Evolutionary conservation across 1,140 invertebrate genomes (phyloP).

Genomic region (Aethina tumida): DNA sequence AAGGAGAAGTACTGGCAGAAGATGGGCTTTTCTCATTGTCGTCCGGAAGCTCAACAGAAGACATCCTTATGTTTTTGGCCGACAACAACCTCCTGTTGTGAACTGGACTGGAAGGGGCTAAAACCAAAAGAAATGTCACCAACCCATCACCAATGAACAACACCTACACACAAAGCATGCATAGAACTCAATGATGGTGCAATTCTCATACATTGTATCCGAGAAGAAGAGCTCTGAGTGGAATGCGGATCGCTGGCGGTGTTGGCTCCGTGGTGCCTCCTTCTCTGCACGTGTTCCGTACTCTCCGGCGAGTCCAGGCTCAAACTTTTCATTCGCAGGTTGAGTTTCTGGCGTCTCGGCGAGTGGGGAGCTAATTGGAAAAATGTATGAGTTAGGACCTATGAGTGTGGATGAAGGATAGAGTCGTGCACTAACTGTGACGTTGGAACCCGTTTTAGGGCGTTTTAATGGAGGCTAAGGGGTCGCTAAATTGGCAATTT

Average conservation of each 20-base stretch:
- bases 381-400: not conserved
- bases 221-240: constrained; percentile 39
- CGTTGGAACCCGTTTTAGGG: no score
- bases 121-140: constrained; percentile 7
- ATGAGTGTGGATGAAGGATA: no score
- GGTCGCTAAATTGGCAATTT: no score
- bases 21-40: constrained; percentile 86
- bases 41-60: constrained; percentile 83
- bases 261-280: constrained; percentile 48
- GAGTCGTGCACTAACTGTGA: no score
- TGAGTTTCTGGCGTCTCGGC: constrained; percentile 88
- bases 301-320: constrained; percentile 93
- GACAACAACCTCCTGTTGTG: constrained; percentile 67
- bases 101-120: constrained; percentile 83
- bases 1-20: constrained; percentile 84
- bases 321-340: constrained; percentile 94
- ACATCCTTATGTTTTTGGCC: constrained; percentile 76
- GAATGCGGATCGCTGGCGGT: constrained; percentile 48
- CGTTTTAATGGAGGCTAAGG: no score
- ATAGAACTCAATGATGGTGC: not conserved
- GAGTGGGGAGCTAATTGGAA: constrained; percentile 75
- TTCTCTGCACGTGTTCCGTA: constrained; percentile 70
- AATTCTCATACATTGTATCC: constrained; percentile 37
- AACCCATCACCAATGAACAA: constrained; percentile 2
- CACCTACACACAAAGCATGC: no score